A percentile compares a stretch with the other conserved stretches of the same genome.
Evolutionary conservation across 1,140 invertebrate species (phyloP).

Genomic region (Oryctes rhinoceros): DNA sequence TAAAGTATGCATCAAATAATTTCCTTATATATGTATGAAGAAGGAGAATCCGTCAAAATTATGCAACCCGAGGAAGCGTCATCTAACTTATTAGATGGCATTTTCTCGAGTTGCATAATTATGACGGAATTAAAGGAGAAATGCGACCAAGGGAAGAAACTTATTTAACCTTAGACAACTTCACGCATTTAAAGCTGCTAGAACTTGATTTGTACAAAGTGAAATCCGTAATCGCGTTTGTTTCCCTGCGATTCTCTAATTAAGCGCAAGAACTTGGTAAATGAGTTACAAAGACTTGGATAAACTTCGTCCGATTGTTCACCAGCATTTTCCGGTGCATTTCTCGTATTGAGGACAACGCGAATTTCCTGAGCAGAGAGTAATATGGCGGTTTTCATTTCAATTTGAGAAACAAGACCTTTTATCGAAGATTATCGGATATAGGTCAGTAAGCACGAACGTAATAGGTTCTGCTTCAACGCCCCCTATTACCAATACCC

Average conservation of each 20-base stretch:
- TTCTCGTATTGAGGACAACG: neutral
- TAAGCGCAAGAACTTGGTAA: slow-evolving; percentile 7
- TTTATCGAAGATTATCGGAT: no score
- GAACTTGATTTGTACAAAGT: slow-evolving; percentile 8
- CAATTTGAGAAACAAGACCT: no score
- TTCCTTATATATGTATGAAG: no score
- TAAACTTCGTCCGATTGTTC: neutral
- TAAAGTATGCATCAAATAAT: no score
- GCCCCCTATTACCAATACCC: no score
- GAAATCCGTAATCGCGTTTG: neutral
- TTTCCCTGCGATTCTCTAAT: slow-evolving; percentile 2
- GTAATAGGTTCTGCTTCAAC: no score
- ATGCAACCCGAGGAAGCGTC: no score
- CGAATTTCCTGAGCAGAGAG: neutral
- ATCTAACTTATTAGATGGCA: no score
- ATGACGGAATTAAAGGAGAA: neutral
- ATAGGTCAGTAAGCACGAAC: no score
- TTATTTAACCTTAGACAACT: slow-evolving; percentile 14
- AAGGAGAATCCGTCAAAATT: no score
- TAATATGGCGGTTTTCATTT: no score
- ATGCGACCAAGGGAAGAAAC: neutral
- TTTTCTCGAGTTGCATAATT: neutral
- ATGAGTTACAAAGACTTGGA: neutral
- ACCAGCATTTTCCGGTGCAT: neutral
- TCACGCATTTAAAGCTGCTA: neutral